Conservation (phyloP, 2,113 vertebrate genomes). For the Prionailurus bengalensis region DNA sequence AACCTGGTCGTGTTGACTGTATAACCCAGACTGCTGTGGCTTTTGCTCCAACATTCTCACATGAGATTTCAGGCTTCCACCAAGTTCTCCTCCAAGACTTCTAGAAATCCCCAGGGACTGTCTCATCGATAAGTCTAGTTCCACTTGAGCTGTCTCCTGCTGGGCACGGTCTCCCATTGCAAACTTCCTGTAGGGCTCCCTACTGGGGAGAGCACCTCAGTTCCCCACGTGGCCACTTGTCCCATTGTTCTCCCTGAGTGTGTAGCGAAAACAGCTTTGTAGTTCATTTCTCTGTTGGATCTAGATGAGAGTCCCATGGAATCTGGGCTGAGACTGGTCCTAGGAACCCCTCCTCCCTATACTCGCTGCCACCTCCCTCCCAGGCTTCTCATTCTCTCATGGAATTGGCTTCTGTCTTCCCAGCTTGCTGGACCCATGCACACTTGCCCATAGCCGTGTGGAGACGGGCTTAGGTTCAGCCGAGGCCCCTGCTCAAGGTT, state of each 20-base stretch:
- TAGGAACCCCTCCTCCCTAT: neutral
- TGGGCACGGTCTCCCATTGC: rapidly evolving
- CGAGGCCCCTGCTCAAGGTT: neutral
- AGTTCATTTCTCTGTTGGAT: neutral
- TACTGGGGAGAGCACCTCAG: neutral
- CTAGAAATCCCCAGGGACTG: neutral
- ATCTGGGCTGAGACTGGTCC: neutral
- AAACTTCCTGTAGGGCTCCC: neutral
- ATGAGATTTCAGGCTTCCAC: neutral
- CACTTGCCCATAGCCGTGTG: neutral
- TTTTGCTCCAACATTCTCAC: neutral
- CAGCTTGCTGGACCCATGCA: neutral
- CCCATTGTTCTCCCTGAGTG: neutral
- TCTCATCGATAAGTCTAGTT: neutral
- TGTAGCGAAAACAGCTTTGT: neutral
- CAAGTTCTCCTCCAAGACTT: neutral
- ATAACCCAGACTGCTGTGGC: neutral
- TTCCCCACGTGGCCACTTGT: neutral
- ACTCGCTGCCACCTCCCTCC: neutral
- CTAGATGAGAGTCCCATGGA: neutral
- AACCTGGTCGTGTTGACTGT: neutral
- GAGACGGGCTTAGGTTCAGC: neutral
- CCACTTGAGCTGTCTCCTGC: neutral
- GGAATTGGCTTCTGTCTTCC: neutral
- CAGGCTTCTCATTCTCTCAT: neutral